Evolutionary conservation across 2,113 vertebrate species (phyloP).

Genomic region (Motacilla tschutschensis): DNA sequence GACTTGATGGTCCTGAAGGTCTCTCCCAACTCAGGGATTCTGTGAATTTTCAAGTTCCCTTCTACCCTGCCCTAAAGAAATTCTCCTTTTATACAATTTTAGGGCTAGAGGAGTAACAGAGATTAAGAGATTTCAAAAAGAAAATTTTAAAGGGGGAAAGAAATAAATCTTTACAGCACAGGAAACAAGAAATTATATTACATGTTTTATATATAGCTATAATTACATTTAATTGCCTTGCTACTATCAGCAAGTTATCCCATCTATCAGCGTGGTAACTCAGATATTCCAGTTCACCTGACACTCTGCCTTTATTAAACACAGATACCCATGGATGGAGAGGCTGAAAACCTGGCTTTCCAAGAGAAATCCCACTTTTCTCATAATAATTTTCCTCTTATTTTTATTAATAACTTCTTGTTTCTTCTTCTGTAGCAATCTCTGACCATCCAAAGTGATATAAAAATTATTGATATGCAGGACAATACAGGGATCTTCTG

Average conservation of each 20-base stretch:
- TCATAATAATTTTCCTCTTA: rapidly evolving
- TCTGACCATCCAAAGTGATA: neutral
- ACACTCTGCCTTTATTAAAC: neutral
- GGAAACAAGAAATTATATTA: neutral
- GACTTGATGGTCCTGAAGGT: no score
- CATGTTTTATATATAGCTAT: neutral
- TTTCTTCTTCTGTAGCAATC: neutral
- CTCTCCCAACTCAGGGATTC: neutral
- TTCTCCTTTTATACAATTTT: neutral
- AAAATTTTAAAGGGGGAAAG: neutral
- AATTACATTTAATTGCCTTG: neutral
- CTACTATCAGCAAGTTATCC: neutral
- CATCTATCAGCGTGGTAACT: neutral
- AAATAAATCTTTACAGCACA: rapidly evolving
- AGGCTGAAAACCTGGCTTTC: neutral
- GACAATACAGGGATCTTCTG: neutral
- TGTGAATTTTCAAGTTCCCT: neutral
- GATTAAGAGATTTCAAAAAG: neutral
- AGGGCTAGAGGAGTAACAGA: neutral
- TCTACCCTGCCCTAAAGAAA: neutral
- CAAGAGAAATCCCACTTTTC: neutral
- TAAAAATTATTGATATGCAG: neutral
- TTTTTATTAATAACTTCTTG: neutral
- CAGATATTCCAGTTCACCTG: neutral
- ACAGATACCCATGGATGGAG: neutral